Base-by-base conservation (phyloP, 1,140 invertebrate genomes). In the Nixonia krombeini region DNA sequence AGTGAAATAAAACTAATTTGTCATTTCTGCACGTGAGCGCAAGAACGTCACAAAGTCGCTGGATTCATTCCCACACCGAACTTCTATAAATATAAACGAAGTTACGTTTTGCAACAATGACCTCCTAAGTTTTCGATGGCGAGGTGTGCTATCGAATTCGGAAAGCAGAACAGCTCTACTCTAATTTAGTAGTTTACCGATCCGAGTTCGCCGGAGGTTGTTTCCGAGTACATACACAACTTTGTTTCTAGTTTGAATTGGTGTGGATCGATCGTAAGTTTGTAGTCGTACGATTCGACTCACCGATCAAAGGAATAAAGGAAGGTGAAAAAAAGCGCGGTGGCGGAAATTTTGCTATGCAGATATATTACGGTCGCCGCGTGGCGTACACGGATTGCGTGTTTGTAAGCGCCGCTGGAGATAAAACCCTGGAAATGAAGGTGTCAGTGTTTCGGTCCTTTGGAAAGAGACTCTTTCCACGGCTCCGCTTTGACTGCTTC, bases 131-230 rank as follows among this genome's bases (percentile, higher is more conserved):
- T 59, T 51, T 52, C 38, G 33, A 33, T 8, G 21, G 16, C 12
- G 21, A 35, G 18, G 25, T 4, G 16, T 31, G 41, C 41, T 44
- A 41, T 57, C 46, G 45, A 52, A 59, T 23, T 31, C 51, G 13
- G 46, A 67, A 59, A 52, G 40, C 52, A 38, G 31, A 45, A 40
- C 44, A 55, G 50, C 42, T 58, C 50, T 16, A 35, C 49, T 67
- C 51, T 58, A 66, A 66, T 66, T 59, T 66, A 66, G 42, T 66
- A 59, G 63, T 50, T 66, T 66, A 66, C 44, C 28, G 29, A 59
- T 49, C 37, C 49, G 26, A 53, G 44, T 59, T 47, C 26, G 49
- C 38, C 25, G 49, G 46, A 35, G 40, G 45, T 59, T 35, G 29
- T 59, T 59, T 37, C 12, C 10, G 10, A 37, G 12, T 2, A 13